Base-by-base conservation (phyloP, 2,113 vertebrate genomes). In the Gavialis gangeticus region DNA sequence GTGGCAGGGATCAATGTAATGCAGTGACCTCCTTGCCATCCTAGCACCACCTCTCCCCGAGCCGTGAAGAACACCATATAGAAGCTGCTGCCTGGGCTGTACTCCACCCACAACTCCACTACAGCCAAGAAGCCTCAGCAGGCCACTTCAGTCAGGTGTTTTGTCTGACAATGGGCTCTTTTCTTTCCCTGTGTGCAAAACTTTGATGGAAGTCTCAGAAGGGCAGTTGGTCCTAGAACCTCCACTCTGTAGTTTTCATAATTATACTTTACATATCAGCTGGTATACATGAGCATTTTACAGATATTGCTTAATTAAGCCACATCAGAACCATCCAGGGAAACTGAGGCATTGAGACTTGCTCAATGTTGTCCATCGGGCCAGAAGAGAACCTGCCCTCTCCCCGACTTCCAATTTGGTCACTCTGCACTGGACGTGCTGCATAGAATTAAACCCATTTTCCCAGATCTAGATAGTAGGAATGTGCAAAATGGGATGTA, bases 291-390 rank as follows among this genome's bases (percentile, higher is more conserved):
- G 37, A 22, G 21, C 55, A 87, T 93, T 92, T 28, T 34, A 24
- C 28, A 56, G 54, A n/a, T 10, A 57, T 10, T 28, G 34, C 58
- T 95, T 96, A 85, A 91, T 92, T 88, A 78, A 91, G 25, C 59
- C 67, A 93, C 95, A 91, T 97, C 84, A 57, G 75, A 85, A 34
- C 56, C 59, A 60, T 11, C 10, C 21, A 71, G 92, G 71, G 83
- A 78, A 92, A 91, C 19, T 0, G 0, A 75, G 91, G 56, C 83
- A 80, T 0, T 0, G 66, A 84, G 86, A n/a, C 75, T 58, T 34
- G 82, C 84, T 80, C 79, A 95, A 80, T 30, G 76, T 87, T 87
- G 90, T 76, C 76, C 71, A 34, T 67, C 54, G 28, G 0, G 84
- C n/a, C 54, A 37, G 17, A 57, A 34, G 24, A 13, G 11, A 77